A percentile compares a stretch with the other conserved stretches of the same genome.
These are phyloP conservation scores for Metallyticus violacea DNA, from an alignment of 2,888 invertebrate genomes.

Conservation along the genomic window DNA sequence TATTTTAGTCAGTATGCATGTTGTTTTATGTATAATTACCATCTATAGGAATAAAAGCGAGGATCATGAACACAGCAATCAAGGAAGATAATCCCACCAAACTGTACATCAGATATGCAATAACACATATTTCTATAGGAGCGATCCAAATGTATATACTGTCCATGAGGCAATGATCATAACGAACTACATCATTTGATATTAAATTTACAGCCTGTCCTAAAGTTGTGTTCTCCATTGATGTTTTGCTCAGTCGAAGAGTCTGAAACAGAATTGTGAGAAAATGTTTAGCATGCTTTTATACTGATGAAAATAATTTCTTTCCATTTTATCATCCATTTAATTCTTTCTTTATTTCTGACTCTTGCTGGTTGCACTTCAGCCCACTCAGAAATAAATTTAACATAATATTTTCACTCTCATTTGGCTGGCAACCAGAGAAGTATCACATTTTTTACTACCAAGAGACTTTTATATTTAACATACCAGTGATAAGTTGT, in stretches of 20 bases:
- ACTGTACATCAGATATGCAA: slow-evolving; percentile 47
- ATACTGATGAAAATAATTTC: too few species aligned
- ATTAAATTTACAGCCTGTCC: slow-evolving; percentile 57
- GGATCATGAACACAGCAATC: slow-evolving; percentile 55
- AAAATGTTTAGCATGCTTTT: too few species aligned
- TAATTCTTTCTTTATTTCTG: too few species aligned
- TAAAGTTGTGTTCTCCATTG: slow-evolving; percentile 80
- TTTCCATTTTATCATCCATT: too few species aligned
- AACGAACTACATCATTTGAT: slow-evolving; percentile 55
- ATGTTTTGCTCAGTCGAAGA: slow-evolving; percentile 72
- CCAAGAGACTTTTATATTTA: too few species aligned
- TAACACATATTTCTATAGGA: slow-evolving; percentile 49
- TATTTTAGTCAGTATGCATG: too few species aligned
- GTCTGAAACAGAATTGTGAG: slow-evolving; percentile 58
- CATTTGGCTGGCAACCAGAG: too few species aligned
- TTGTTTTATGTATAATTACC: slow-evolving; percentile 45
- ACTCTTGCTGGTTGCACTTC: too few species aligned
- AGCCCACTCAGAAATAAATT: too few species aligned
- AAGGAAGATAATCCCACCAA: slow-evolving; percentile 51
- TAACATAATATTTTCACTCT: too few species aligned
- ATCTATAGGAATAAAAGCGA: slow-evolving; percentile 57
- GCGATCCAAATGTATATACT: slow-evolving; percentile 54
- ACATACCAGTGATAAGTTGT: too few species aligned
- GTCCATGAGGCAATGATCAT: slow-evolving; percentile 53
- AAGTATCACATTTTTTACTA: too few species aligned